Percentiles rank a stretch among this genome's conserved stretches.
Conservation (phyloP, 2,113 vertebrate genomes). For the Mystacornis crossleyi region DNA sequence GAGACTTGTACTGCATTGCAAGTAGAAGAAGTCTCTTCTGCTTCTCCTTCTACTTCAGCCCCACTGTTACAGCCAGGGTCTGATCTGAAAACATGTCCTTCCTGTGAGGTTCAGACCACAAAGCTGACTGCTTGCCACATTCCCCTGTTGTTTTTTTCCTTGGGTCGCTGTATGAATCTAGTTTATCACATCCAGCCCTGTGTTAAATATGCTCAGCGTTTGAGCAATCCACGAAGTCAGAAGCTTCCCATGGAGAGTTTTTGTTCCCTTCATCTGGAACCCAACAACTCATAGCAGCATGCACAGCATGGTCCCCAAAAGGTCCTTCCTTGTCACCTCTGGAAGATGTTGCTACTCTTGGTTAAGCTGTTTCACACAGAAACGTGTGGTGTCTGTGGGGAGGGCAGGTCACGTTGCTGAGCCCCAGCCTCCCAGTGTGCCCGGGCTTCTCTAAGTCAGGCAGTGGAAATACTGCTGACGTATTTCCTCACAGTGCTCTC, state of each 20-base stretch:
- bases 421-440: neutral
- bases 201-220: conserved; percentile 13
- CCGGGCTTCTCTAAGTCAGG: neutral
- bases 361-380: neutral
- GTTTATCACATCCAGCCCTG: conserved; percentile 53
- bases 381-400: neutral
- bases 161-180: neutral
- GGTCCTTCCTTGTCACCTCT: conserved; percentile 34
- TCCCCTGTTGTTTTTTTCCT: conserved; percentile 50
- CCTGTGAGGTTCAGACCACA: conserved; percentile 61
- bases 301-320: conserved; percentile 16
- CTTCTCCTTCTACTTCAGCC: neutral
- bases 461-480: neutral
- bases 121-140: conserved; percentile 58
- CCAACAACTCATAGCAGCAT: neutral
- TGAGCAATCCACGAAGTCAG: conserved; percentile 56
- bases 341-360: neutral
- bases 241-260: conserved; percentile 62
- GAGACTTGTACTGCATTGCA: neutral
- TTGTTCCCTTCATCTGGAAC: conserved; percentile 47
- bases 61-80: neutral
- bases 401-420: neutral
- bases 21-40: neutral
- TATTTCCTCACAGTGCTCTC: conserved; percentile 2
- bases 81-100: conserved; percentile 57